Base-by-base conservation (phyloP, 1,140 invertebrate genomes). In the Lutraria rhynchaena region DNA sequence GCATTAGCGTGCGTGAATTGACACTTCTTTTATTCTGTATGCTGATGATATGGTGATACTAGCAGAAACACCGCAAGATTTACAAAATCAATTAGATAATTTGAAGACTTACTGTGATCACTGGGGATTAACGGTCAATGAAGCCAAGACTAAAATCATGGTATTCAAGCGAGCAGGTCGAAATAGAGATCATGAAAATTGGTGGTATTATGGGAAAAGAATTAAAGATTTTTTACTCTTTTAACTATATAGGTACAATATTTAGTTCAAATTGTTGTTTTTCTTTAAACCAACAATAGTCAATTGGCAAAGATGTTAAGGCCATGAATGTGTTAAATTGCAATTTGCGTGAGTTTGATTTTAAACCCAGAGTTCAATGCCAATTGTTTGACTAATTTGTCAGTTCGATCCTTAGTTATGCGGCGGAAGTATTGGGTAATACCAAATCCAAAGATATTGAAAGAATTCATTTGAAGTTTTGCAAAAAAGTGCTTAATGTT, bases 1-100 rank as follows among this genome's bases (percentile, higher is more conserved):
- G 53, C 19, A 55, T 60, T n/a, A 31, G 3, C 7, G 15, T 60
- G 15, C 11, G 15, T 7, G 58, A 60, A 7, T 4, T 60, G 15
- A 60, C 58, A 29, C 24, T 60, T n/a, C 4, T 60, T 60, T 65
- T 5, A 35, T 65, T 5, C 41, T 65, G 19, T 65, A 31, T 37
- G 61, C 61, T 5, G 61, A 65, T 65, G 31, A 65, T 44, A 65
- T 65, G 61, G 61, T 24, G 3, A 65, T 65, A 17, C 19, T 65
- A 15, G 33, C 24, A n/a, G 31, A 65, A 37, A 65, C 61, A 3
- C 31, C 61, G 4, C 33, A 65, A 13, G 61, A 65, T 3, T 9
- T 65, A 15, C 61, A 65, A 24, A 41, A 13, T 41, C 22, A 5
- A n/a, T 24, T 65, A 37, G 37, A 65, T 37, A 37, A 31, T 33